phyloP scores from a whole-genome alignment of 2,797 vertebrate species.

The Pangasius djambal region DNA sequence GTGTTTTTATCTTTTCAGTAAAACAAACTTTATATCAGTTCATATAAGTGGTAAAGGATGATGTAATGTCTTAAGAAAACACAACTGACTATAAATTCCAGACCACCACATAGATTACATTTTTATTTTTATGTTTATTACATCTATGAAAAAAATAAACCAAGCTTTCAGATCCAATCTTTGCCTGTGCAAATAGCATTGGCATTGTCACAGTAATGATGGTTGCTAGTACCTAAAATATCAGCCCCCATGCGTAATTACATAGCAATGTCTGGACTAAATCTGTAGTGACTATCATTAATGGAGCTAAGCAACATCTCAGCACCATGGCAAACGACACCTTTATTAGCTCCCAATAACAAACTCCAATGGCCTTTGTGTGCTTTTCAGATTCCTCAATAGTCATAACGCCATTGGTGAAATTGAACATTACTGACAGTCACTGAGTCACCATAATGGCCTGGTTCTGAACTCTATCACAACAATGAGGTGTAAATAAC shows the following conservation, averaged over 20 bases:
- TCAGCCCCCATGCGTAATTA: constrained; percentile 67
- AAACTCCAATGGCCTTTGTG: constrained; percentile 62
- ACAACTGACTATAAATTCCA: neutral
- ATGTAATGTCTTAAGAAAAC: neutral
- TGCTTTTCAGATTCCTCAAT: constrained; percentile 55
- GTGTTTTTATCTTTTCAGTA: neutral
- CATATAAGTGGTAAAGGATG: neutral
- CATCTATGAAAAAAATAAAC: constrained; percentile 1
- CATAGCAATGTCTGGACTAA: constrained; percentile 63
- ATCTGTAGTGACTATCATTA: constrained; percentile 65
- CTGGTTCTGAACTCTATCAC: constrained; percentile 17
- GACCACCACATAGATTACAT: neutral
- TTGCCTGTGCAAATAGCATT: constrained; percentile 3
- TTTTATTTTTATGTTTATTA: neutral
- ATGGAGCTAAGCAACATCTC: constrained; percentile 58
- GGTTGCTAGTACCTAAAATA: constrained; percentile 60
- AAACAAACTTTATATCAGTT: neutral
- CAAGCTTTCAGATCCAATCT: neutral
- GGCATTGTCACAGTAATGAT: constrained; percentile 28
- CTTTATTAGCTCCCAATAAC: constrained; percentile 68
- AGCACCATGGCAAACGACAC: constrained; percentile 60
- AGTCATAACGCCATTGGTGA: constrained; percentile 46
- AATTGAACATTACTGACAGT: constrained; percentile 51
- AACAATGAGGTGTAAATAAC: constrained; percentile 5
- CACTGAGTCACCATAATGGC: constrained; percentile 35